A percentile compares a stretch with the other conserved stretches of the same genome.
phyloP scores from a whole-genome alignment of 2,888 invertebrate species.

The Synanthedon tipuliformis region DNA sequence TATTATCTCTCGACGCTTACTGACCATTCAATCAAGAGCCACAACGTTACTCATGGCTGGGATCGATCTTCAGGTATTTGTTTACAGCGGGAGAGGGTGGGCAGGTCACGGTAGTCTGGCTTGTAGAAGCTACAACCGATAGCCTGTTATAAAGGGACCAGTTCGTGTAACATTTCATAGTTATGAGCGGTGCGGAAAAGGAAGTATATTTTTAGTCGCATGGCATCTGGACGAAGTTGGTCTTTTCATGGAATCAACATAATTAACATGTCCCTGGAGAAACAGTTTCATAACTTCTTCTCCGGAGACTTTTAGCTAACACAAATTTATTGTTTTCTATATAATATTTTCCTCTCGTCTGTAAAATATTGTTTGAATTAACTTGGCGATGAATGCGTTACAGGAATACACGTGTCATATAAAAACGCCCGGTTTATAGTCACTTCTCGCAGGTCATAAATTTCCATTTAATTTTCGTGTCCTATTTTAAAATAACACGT shows the following conservation, averaged over 20 bases:
- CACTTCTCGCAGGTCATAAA: background rate
- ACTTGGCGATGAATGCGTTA: background rate
- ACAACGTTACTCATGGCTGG: constrained; percentile 29
- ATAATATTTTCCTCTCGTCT: background rate
- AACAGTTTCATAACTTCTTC: constrained; percentile 45
- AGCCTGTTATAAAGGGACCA: constrained; percentile 56
- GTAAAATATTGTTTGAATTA: background rate
- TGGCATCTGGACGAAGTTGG: constrained; percentile 54
- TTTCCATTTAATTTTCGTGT: background rate
- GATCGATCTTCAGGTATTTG: constrained; percentile 19
- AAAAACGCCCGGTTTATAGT: background rate
- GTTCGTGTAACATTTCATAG: constrained; percentile 59
- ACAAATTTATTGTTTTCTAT: background rate
- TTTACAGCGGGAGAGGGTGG: constrained; percentile 22
- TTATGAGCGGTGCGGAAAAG: constrained; percentile 62
- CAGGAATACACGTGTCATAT: background rate
- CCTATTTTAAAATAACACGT: background rate
- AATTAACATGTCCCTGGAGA: constrained; percentile 56
- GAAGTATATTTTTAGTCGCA: constrained; percentile 63
- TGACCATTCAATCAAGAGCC: constrained; percentile 39
- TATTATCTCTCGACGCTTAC: constrained; percentile 60
- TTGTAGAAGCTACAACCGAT: constrained; percentile 48
- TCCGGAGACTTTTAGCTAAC: background rate
- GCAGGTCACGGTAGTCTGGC: constrained; percentile 34
- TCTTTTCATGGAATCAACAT: constrained; percentile 59